Percentiles rank a stretch among this genome's conserved stretches.
These are phyloP conservation scores for Andrena camellia DNA, from an alignment of 2,888 invertebrate genomes.

Conservation along the genomic window DNA sequence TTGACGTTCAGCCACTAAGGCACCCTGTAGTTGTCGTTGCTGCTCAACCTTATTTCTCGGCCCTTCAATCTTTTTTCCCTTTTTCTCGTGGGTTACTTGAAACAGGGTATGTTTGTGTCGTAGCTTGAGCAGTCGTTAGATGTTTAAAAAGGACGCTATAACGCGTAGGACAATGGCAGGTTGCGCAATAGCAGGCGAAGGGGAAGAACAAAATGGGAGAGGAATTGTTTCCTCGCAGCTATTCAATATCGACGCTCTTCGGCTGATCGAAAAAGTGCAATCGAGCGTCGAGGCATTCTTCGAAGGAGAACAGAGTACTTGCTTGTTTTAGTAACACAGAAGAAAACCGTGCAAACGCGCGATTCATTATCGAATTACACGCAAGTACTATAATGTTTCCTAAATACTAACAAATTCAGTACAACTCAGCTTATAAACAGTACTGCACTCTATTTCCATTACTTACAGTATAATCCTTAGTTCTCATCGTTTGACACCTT, in stretches of 20 bases:
- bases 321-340: not conserved
- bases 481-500: not conserved
- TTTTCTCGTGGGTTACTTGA: too few relatives aligned
- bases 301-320: not conserved
- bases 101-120: not conserved
- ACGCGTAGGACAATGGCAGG: not conserved
- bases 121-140: not conserved
- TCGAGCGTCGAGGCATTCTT: conserved; percentile 10
- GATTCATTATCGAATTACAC: too few relatives aligned
- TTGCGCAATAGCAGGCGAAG: not conserved
- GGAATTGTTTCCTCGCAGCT: not conserved
- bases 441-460: too few relatives aligned
- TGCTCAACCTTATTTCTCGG: too few relatives aligned
- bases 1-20: not conserved
- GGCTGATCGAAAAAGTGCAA: conserved; percentile 11
- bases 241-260: conserved; percentile 14
- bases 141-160: not conserved
- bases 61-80: too few relatives aligned
- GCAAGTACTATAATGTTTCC: too few relatives aligned
- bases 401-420: too few relatives aligned
- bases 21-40: too few relatives aligned
- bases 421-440: too few relatives aligned
- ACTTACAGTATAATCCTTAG: too few relatives aligned
- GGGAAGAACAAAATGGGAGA: not conserved
- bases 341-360: too few relatives aligned